These are phyloP conservation scores for Mechanitis mazaeus DNA, from an alignment of 2,888 invertebrate species.

Conservation along the genomic window DNA sequence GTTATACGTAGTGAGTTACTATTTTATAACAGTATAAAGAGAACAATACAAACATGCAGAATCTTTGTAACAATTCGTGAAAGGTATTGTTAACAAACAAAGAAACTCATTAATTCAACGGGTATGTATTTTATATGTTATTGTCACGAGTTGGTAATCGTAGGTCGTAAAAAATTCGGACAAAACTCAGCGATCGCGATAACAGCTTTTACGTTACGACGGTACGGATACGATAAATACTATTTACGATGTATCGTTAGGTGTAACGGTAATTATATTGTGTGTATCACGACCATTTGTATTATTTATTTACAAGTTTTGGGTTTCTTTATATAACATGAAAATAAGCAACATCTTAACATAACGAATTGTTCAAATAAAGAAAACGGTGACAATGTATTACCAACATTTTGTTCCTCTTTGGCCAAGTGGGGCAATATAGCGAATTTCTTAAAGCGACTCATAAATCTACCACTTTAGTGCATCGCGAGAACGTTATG, in stretches of 20 bases:
- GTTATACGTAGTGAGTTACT: too few relatives aligned
- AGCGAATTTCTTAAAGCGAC: conserved; percentile 17
- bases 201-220: conserved; percentile 26
- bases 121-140: conserved; percentile 25
- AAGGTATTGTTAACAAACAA: conserved; percentile 6
- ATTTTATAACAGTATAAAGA: too few relatives aligned
- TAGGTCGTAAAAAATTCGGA: conserved; percentile 28
- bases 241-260: conserved; percentile 22
- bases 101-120: conserved; percentile 19
- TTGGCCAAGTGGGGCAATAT: conserved; percentile 16
- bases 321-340: too few relatives aligned
- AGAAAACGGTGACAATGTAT: conserved; percentile 1
- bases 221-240: conserved; percentile 28
- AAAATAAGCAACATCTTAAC: neutral
- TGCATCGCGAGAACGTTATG: conserved; percentile 2
- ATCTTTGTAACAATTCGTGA: too few relatives aligned
- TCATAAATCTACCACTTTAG: conserved; percentile 13
- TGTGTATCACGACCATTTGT: too few relatives aligned
- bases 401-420: conserved; percentile 6
- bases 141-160: conserved; percentile 24
- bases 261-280: neutral
- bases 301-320: neutral
- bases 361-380: neutral
- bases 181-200: conserved; percentile 28
- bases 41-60: too few relatives aligned